Conservation (phyloP, 2,888 invertebrate genomes). For the Lasioglossum villosulum region DNA sequence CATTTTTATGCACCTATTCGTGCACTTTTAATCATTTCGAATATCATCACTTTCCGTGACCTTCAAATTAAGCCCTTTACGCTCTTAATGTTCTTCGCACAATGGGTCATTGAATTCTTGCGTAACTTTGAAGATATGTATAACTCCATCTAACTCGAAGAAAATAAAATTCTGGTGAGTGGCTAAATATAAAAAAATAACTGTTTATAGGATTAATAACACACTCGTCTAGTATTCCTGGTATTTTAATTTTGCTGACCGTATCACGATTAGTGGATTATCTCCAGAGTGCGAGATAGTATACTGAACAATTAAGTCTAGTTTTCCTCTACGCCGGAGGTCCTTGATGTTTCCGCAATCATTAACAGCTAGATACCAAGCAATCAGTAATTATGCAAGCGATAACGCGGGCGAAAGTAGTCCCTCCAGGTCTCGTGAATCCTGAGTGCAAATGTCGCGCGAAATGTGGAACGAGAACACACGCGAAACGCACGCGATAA, state of each 20-base stretch:
- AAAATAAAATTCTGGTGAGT: too few relatives aligned
- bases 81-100: neutral
- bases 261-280: neutral
- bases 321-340: neutral
- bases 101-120: neutral
- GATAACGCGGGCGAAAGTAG: slow-evolving; percentile 13
- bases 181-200: neutral
- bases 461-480: neutral
- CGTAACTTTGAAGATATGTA: too few relatives aligned
- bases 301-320: neutral
- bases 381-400: slow-evolving; percentile 11
- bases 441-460: neutral
- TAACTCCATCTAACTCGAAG: too few relatives aligned
- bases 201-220: neutral
- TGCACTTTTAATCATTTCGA: neutral
- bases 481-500: slow-evolving; percentile 9
- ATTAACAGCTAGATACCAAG: neutral
- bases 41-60: neutral
- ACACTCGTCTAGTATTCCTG: neutral
- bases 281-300: neutral
- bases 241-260: neutral
- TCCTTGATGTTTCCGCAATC: neutral
- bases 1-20: neutral
- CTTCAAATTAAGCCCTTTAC: neutral
- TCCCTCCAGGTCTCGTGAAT: neutral